These are phyloP conservation scores for Alectoris magna DNA, from an alignment of 2,797 vertebrate species.

Conservation along the genomic window DNA sequence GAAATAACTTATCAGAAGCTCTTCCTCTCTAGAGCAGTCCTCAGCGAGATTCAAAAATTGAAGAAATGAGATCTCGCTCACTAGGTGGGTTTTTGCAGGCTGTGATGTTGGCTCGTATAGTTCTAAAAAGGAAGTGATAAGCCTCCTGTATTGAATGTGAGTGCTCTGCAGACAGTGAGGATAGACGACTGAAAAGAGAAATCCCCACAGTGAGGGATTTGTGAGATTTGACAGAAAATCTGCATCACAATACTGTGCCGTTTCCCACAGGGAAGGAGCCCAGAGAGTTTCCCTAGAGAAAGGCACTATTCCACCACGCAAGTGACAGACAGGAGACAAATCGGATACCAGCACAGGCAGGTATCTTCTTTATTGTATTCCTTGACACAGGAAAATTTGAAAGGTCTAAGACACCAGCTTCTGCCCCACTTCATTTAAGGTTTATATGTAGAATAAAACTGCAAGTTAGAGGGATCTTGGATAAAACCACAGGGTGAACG, in stretches of 20 bases:
- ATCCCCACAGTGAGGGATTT: constrained; percentile 68
- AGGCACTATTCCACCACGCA: constrained; percentile 18
- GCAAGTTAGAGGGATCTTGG: neutral
- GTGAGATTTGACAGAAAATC: constrained; percentile 70
- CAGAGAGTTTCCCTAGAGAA: constrained; percentile 50
- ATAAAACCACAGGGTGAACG: constrained; percentile 30
- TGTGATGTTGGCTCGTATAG: constrained; percentile 60
- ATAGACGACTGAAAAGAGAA: constrained; percentile 60
- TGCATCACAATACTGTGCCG: constrained; percentile 64
- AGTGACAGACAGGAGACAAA: constrained; percentile 53
- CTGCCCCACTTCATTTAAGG: neutral
- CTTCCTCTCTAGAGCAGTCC: constrained; percentile 29
- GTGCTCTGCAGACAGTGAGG: constrained; percentile 51
- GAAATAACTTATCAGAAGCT: constrained; percentile 54
- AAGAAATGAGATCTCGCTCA: constrained; percentile 63
- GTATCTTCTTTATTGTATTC: constrained; percentile 32
- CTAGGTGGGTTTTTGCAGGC: constrained; percentile 64
- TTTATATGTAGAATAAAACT: constrained; percentile 30
- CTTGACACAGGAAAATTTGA: constrained; percentile 4
- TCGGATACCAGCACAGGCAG: neutral
- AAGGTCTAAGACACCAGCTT: constrained; percentile 27
- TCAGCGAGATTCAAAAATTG: constrained; percentile 55
- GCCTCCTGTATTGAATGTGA: constrained; percentile 60
- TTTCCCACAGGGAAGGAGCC: constrained; percentile 43
- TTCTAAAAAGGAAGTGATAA: constrained; percentile 70